Percentiles rank a stretch among this genome's conserved stretches.
These are phyloP conservation scores for Myotis brandtii DNA, from an alignment of 2,113 vertebrate genomes.

Conservation along the genomic window DNA sequence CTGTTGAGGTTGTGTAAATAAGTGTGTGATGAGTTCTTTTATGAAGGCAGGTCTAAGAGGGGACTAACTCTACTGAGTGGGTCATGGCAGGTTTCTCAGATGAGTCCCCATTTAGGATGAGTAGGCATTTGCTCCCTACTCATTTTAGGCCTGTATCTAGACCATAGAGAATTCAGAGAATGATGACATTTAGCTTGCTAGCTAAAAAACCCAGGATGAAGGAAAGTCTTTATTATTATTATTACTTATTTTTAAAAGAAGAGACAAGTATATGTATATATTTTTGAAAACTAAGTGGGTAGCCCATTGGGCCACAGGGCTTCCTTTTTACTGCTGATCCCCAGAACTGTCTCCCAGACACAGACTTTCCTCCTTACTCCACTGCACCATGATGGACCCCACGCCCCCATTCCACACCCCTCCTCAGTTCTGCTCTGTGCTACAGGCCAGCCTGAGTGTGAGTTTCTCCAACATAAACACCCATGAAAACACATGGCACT, in stretches of 20 bases:
- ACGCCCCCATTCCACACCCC: background rate
- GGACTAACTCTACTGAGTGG: background rate
- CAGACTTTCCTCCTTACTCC: background rate
- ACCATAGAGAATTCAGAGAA: background rate
- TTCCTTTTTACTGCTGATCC: background rate
- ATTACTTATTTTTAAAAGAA: background rate
- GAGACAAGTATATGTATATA: background rate
- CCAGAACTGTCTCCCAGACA: background rate
- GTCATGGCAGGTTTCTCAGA: conserved; percentile 3
- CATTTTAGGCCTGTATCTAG: background rate
- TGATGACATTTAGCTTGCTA: conserved; percentile 15
- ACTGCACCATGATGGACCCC: background rate
- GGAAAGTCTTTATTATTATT: background rate
- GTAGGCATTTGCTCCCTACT: background rate
- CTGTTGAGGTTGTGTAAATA: background rate
- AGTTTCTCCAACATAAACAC: background rate
- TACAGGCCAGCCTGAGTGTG: background rate
- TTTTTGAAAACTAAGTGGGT: background rate
- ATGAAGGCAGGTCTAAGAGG: background rate
- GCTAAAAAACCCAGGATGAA: conserved; percentile 33
- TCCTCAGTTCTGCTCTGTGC: background rate
- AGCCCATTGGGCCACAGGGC: background rate
- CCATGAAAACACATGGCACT: background rate
- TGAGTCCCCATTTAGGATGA: background rate
- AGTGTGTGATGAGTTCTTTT: background rate